Evolutionary conservation across 2,113 vertebrate genomes (phyloP), one percentile per base, ranked within the genome.

Genomic region (Ochotona princeps): DNA sequence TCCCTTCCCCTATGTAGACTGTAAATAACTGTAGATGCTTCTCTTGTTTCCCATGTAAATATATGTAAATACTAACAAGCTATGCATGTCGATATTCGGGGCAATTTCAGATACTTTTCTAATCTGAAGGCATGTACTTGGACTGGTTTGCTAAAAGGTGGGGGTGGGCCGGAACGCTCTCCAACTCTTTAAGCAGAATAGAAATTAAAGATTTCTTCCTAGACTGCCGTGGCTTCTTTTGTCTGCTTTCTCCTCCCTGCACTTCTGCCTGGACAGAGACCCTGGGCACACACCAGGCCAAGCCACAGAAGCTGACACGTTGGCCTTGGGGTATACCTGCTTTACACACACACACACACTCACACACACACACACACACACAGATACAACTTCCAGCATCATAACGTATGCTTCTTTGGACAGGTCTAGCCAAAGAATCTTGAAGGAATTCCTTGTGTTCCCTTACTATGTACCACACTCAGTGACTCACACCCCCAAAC

Each of bases 61-160:
- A 99, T 96, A 97, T 99, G 99, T 99, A 99, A 99, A 99, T 99
- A 99, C 96, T 97, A 98, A 98, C 98, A 98, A 98, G 97, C 99
- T 99, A 98, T 99, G 99, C 99, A 99, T 99, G 99, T 98, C 98
- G 98, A 98, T 98, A 99, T 98, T 98, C 98, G 99, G 99, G 98
- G 98, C 98, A 98, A 99, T 99, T 99, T 99, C 99, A 99, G 99
- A 99, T 99, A 99, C 98, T 99, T 99, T 99, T 99, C 98, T 99
- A 99, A 99, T 99, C 98, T 97, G 97, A 98, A 98, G 99, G 99
- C 99, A 99, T 99, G 99, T 98, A 98, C 97, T 98, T 97, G 97
- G 95, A 96, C 97, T 97, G 97, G 97, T 98, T 98, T 98, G 98
- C 98, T 98, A 97, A 98, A 97, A 98, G 96, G 90, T 57, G 54